Percentiles rank a stretch among this genome's conserved stretches.
These are phyloP conservation scores for Mimumesa dahlbomi DNA, from an alignment of 2,888 invertebrate genomes.

Conservation along the genomic window DNA sequence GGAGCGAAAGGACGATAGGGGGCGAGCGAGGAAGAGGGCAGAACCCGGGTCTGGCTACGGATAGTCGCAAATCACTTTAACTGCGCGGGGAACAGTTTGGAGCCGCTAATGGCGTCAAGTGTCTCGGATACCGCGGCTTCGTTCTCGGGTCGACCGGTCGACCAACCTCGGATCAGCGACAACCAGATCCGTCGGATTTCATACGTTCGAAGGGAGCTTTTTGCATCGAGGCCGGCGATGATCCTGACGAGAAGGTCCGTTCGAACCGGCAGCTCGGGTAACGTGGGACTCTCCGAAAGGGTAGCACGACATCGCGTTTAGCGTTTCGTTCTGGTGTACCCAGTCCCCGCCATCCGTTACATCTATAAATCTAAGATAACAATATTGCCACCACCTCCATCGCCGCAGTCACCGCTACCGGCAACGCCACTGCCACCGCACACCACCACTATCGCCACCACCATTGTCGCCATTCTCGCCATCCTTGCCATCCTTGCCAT, in stretches of 20 bases:
- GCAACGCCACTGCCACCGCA: slow-evolving; percentile 21
- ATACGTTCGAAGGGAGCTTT: too few relatives aligned
- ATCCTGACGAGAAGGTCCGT: too few relatives aligned
- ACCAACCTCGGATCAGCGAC: too few relatives aligned
- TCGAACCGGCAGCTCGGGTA: too few relatives aligned
- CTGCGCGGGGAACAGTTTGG: slow-evolving; percentile 78
- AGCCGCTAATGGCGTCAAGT: slow-evolving; percentile 80
- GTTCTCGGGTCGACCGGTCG: slow-evolving; percentile 64
- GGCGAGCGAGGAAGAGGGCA: slow-evolving; percentile 22
- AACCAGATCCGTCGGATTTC: too few relatives aligned
- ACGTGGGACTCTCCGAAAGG: too few relatives aligned
- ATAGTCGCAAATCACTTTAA: slow-evolving; percentile 80
- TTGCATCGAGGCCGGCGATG: too few relatives aligned
- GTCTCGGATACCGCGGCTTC: slow-evolving; percentile 75
- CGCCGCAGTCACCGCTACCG: slow-evolving; percentile 15
- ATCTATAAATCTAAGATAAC: slow-evolving; percentile 80
- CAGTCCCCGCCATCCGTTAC: slow-evolving; percentile 79
- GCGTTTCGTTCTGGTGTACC: slow-evolving; percentile 48
- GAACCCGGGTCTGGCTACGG: slow-evolving; percentile 66
- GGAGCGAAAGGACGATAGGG: slow-evolving; percentile 8
- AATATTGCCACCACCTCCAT: slow-evolving; percentile 75
- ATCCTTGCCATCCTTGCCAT: slow-evolving; percentile 49
- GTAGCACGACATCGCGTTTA: not conserved
- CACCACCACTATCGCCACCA: slow-evolving; percentile 47
- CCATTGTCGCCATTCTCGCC: slow-evolving; percentile 43